Percentiles rank a stretch among this genome's conserved stretches.
These are phyloP conservation scores for Cuniculus paca DNA, from an alignment of 2,797 vertebrate species.

Conservation along the genomic window DNA sequence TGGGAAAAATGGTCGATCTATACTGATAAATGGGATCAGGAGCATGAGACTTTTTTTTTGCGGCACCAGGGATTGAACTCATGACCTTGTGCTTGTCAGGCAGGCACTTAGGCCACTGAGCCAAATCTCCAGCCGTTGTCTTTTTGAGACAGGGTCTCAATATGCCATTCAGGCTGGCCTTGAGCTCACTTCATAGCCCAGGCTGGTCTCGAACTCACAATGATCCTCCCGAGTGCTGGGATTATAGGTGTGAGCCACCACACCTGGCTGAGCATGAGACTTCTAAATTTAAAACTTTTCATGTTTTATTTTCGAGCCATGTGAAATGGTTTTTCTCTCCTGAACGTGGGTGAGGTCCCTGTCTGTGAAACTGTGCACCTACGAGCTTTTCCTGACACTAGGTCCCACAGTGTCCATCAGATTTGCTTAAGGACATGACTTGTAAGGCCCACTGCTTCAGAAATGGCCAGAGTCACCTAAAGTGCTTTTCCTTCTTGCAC, in stretches of 20 bases:
- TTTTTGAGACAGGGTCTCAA: too few relatives aligned
- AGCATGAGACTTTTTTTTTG: background rate
- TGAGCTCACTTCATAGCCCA: too few relatives aligned
- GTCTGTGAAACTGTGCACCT: background rate
- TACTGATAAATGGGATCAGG: background rate
- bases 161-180: too few relatives aligned
- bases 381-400: background rate
- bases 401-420: accelerated
- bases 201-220: too few relatives aligned
- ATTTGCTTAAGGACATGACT: accelerated
- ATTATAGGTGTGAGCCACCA: too few relatives aligned
- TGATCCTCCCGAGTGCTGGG: too few relatives aligned
- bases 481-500: accelerated
- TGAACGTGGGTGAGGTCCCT: background rate
- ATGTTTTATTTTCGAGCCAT: background rate
- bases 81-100: too few relatives aligned
- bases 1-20: accelerated
- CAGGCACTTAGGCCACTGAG: too few relatives aligned
- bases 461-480: background rate
- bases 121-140: too few relatives aligned
- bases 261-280: too few relatives aligned
- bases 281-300: background rate
- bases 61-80: too few relatives aligned
- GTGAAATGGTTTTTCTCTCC: background rate
- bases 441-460: background rate